Conservation (phyloP, 2,113 vertebrate genomes). For the Chionis minor region DNA sequence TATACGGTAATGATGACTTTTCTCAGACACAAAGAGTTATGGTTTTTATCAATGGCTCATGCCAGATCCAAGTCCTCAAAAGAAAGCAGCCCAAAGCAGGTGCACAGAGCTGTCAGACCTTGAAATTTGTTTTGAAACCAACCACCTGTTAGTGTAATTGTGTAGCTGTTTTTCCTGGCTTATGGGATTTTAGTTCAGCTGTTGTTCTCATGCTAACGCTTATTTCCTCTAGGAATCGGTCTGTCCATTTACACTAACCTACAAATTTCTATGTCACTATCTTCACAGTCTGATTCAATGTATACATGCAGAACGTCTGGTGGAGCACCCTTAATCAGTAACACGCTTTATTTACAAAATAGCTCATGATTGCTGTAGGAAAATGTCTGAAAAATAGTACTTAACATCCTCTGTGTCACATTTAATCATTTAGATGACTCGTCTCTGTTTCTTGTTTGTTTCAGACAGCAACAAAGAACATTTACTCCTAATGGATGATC, state of each 20-base stretch:
- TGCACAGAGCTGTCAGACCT: slow-evolving; percentile 76
- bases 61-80: slow-evolving; percentile 47
- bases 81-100: slow-evolving; percentile 76
- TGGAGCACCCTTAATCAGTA: background rate
- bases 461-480: slow-evolving; percentile 52
- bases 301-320: background rate
- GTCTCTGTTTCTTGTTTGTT: slow-evolving; percentile 40
- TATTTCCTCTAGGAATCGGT: slow-evolving; percentile 79
- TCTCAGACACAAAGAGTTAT: slow-evolving; percentile 50
- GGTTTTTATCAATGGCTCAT: slow-evolving; percentile 62
- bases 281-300: slow-evolving; percentile 50
- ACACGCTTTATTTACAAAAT: slow-evolving; percentile 30
- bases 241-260: slow-evolving; percentile 55
- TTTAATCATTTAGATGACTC: slow-evolving; percentile 38
- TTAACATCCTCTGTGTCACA: slow-evolving; percentile 49
- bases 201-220: slow-evolving; percentile 80
- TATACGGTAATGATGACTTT: slow-evolving; percentile 50
- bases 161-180: slow-evolving; percentile 80
- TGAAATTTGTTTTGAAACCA: slow-evolving; percentile 81
- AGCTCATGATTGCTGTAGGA: background rate
- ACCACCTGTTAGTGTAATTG: slow-evolving; percentile 83
- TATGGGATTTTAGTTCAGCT: slow-evolving; percentile 81
- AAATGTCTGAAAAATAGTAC: slow-evolving; percentile 12
- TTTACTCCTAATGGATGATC: background rate
- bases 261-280: slow-evolving; percentile 35